Evolutionary conservation across 2,113 vertebrate species (phyloP).

Genomic region (Sapayoa aenigma): DNA sequence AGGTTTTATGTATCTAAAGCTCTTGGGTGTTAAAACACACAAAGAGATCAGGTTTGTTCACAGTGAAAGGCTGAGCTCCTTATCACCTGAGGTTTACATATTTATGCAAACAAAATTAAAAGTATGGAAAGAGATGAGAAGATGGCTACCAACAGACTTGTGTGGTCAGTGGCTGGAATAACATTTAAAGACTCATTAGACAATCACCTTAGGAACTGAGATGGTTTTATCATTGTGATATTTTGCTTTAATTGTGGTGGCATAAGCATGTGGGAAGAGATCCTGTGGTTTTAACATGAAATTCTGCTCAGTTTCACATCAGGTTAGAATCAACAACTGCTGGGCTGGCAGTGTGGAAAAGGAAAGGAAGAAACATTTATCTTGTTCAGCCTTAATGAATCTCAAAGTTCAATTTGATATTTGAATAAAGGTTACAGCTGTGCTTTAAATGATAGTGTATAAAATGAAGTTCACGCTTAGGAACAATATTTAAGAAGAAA

Average conservation of each 20-base stretch:
- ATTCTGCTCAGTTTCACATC: neutral
- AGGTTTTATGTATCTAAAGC: neutral
- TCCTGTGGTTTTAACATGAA: neutral
- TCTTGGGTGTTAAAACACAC: neutral
- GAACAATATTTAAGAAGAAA: conserved; percentile 10
- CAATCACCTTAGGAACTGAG: neutral
- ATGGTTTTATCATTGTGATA: neutral
- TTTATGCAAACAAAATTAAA: neutral
- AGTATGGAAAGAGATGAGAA: neutral
- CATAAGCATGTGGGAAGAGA: neutral
- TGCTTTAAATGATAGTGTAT: neutral
- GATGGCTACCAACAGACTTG: neutral
- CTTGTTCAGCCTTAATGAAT: neutral
- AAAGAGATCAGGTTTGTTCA: neutral
- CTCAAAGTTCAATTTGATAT: neutral
- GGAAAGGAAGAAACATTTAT: neutral
- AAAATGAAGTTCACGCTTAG: conserved; percentile 10
- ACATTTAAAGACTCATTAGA: neutral
- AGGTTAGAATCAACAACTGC: neutral
- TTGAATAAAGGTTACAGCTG: neutral
- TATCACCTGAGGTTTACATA: neutral
- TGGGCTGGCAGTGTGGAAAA: neutral
- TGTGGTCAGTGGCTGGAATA: neutral
- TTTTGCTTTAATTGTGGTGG: neutral
- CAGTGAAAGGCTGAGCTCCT: neutral